Conservation (phyloP, 2,888 invertebrate genomes). For the Linyphia triangularis region DNA sequence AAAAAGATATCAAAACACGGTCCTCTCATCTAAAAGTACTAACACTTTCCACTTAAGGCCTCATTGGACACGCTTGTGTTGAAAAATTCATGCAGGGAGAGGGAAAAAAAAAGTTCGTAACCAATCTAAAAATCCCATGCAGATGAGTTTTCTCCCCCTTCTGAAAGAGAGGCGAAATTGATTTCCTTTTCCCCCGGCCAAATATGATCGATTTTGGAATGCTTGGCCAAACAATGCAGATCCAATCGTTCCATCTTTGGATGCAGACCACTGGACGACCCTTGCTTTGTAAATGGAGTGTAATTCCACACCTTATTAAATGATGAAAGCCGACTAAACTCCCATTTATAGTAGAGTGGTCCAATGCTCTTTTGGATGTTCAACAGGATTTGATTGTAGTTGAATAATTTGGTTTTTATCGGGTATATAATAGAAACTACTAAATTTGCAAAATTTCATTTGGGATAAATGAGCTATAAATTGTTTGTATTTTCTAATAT, state of each 20-base stretch:
- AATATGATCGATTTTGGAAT: slow-evolving; percentile 74
- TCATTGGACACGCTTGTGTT: slow-evolving; percentile 67
- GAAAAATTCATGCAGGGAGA: slow-evolving; percentile 57
- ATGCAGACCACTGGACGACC: slow-evolving; percentile 38
- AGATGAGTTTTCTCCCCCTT: slow-evolving; percentile 50
- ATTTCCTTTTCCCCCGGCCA: slow-evolving; percentile 45
- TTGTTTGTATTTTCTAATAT: no score
- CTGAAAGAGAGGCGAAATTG: slow-evolving; percentile 56
- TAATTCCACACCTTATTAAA: slow-evolving; percentile 73
- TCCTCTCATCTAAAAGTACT: slow-evolving; percentile 7
- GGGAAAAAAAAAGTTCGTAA: slow-evolving; percentile 60
- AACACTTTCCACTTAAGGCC: slow-evolving; percentile 66
- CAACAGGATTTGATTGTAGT: no score
- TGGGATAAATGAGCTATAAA: no score
- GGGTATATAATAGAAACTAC: no score
- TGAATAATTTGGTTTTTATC: no score
- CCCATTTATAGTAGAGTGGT: slow-evolving; percentile 33
- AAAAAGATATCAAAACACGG: slow-evolving; percentile 1
- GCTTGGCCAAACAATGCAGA: slow-evolving; percentile 69
- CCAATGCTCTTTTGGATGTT: background rate
- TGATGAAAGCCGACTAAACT: slow-evolving; percentile 55
- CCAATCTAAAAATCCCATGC: slow-evolving; percentile 64
- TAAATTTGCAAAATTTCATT: no score
- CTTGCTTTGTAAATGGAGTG: slow-evolving; percentile 49
- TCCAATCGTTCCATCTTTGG: slow-evolving; percentile 44